Evolutionary conservation across 2,888 invertebrate genomes (phyloP), one percentile per base, ranked within the genome.

Genomic region (Malthinus seriepunctatus): DNA sequence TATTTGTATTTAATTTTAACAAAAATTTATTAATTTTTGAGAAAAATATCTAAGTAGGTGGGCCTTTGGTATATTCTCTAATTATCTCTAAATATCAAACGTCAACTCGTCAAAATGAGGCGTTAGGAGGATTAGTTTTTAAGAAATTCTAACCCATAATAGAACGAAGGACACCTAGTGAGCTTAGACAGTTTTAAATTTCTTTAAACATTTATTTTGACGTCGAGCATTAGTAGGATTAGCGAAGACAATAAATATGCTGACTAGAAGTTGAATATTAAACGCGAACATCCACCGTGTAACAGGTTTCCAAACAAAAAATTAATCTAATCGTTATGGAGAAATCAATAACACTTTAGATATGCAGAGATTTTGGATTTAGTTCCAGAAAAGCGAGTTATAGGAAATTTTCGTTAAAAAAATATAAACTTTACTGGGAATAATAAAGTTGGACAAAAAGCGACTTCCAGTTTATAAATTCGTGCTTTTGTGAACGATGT

Each of bases 161-260:
- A 44, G 51, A 44, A 60, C 45, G 42, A 45, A 15, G 54, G 59
- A 60, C 60, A 56, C 60, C 60, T 60, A 56, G 60, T 52, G 60
- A 9, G 60, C 35, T 51, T 14, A 39, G 60, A 55, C 56, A 54
- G 56, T 56, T 60, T 56, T 47, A 56, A 59, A 55, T 60, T 56
- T 47, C 37, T 56, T 56, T 56, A 59, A 60, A 54, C 54, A 57
- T 53, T 44, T 61, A 57, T 61, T 61, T 61, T 61, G 61, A 61
- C 61, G 56, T 61, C 35, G 38, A 54, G 57, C 56, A 56, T 56
- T 56, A 53, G 56, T 31, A 34, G 44, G 48, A 60, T 60, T 60
- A 60, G 53, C 60, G 56, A 52, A 56, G 59, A 56, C 60, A 60
- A 60, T 60, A 56, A 56, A 56, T 48, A 48, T 52, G 48, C 53